These are phyloP conservation scores for Pristionchus entomophagus DNA, from an alignment of 2,888 invertebrate genomes.

Conservation along the genomic window DNA sequence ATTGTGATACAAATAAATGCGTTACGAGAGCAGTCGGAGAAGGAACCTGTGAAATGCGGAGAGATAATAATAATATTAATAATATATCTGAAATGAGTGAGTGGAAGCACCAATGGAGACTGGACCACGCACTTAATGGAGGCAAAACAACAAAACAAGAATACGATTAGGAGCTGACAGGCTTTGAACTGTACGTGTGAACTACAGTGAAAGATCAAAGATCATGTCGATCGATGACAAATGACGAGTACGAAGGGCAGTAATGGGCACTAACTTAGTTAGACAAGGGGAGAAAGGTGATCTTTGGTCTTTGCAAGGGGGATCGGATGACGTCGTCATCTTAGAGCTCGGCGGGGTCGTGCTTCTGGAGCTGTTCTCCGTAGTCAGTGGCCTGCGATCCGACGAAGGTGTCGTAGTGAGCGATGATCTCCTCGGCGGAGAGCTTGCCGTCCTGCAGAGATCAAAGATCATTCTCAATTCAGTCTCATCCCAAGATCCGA, in stretches of 20 bases:
- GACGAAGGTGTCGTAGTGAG: slow-evolving; percentile 96
- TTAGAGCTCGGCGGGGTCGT: slow-evolving; percentile 82
- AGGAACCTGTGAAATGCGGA: neutral
- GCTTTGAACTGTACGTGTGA: neutral
- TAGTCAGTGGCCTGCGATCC: slow-evolving; percentile 99
- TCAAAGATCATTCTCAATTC: neutral
- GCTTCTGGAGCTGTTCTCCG: slow-evolving; percentile 93
- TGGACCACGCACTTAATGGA: neutral
- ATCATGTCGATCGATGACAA: neutral
- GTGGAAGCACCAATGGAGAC: slow-evolving; percentile 32
- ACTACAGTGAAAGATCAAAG: neutral
- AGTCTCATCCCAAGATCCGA: no score
- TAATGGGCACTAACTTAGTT: neutral
- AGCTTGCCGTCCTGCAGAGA: slow-evolving; percentile 86
- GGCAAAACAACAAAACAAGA: neutral
- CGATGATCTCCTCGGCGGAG: slow-evolving; percentile 90
- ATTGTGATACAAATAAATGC: neutral
- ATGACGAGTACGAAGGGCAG: neutral
- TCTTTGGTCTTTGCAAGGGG: neutral
- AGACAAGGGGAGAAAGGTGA: neutral
- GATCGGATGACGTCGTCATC: neutral
- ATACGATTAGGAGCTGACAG: neutral
- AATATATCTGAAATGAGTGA: slow-evolving; percentile 13
- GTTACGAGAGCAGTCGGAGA: slow-evolving; percentile 15
- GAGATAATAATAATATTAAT: neutral